Evolutionary conservation across 2,888 invertebrate species (phyloP).

Genomic region (Morpho achilles): DNA sequence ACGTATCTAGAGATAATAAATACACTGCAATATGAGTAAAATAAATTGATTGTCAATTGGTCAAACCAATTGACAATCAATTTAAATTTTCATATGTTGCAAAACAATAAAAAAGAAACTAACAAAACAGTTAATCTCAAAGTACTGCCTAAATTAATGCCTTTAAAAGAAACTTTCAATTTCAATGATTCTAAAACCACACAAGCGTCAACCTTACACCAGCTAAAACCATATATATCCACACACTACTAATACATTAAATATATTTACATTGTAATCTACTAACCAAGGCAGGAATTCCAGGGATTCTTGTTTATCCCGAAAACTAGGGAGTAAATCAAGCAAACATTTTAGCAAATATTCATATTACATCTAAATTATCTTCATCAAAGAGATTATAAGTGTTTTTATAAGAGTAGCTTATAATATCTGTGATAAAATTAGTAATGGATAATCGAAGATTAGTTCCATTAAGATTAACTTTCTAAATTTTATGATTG

Average conservation of each 20-base stretch:
- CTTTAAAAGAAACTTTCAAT: not conserved
- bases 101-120: no score
- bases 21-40: no score
- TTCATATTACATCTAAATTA: slow-evolving; percentile 15
- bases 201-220: slow-evolving; percentile 6
- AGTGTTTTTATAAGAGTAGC: not conserved
- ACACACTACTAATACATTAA: slow-evolving; percentile 38
- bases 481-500: not conserved
- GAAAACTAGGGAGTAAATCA: slow-evolving; percentile 84
- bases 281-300: slow-evolving; percentile 91
- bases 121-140: no score
- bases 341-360: slow-evolving; percentile 57
- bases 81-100: no score
- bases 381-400: slow-evolving; percentile 18
- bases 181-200: slow-evolving; percentile 10
- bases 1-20: no score
- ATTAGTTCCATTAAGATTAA: slow-evolving; percentile 2
- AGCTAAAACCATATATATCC: slow-evolving; percentile 12
- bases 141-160: no score
- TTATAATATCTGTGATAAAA: slow-evolving; percentile 14
- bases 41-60: no score
- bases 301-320: slow-evolving; percentile 88
- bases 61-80: no score
- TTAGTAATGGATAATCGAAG: not conserved
- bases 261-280: slow-evolving; percentile 69